Evolutionary conservation across 2,888 invertebrate genomes (phyloP).

Genomic region (Chymomyza fuscimana): DNA sequence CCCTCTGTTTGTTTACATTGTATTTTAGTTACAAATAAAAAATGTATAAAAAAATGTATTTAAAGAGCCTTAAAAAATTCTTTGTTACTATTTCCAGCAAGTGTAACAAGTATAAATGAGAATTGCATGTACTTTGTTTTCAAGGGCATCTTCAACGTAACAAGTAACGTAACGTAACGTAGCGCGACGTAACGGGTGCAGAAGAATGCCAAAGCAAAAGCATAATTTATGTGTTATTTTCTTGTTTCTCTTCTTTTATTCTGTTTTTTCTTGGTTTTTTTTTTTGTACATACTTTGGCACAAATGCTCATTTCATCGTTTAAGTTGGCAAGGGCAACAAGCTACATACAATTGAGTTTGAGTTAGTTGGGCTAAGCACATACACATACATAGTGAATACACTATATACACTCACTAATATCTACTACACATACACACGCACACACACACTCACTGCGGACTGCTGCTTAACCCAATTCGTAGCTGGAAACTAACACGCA

Average conservation of each 20-base stretch:
- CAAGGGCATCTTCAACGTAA: neutral
- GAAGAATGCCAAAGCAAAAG: conserved; percentile 37
- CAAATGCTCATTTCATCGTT: conserved; percentile 70
- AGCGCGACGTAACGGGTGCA: conserved; percentile 67
- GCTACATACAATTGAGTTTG: conserved; percentile 68
- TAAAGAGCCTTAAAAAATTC: neutral
- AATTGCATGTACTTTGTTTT: neutral
- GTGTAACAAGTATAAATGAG: neutral
- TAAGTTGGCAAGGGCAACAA: conserved; percentile 69
- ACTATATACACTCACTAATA: conserved; percentile 3
- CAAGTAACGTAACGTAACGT: conserved; percentile 39
- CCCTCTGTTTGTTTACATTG: too few relatives aligned
- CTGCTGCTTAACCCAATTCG: conserved; percentile 71
- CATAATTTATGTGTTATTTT: conserved; percentile 69
- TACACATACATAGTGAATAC: conserved; percentile 14
- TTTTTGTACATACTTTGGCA: conserved; percentile 47
- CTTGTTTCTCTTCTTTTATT: conserved; percentile 23
- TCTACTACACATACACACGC: conserved; percentile 15
- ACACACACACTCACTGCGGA: conserved; percentile 17
- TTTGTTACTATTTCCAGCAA: neutral
- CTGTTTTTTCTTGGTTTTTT: conserved; percentile 22
- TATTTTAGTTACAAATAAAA: too few relatives aligned
- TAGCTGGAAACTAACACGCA: conserved; percentile 38
- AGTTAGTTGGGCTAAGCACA: conserved; percentile 56
- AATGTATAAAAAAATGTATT: too few relatives aligned